Conservation (phyloP, 2,797 vertebrate genomes). For the Cheirogaleus major region DNA sequence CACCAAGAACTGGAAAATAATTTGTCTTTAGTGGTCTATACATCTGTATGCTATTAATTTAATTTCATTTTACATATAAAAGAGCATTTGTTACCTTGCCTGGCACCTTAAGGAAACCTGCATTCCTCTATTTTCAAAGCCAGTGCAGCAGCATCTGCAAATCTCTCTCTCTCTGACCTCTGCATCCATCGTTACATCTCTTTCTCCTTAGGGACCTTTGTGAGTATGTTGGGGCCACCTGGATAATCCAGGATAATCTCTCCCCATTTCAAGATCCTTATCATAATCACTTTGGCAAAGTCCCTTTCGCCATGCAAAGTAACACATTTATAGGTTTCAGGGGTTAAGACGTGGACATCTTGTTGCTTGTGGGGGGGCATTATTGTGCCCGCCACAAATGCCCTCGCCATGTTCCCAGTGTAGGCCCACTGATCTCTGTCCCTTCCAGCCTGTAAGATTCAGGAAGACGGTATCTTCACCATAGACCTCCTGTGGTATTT, state of each 20-base stretch:
- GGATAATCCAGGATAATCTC: not conserved
- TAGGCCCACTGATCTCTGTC: not conserved
- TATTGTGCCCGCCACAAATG: not conserved
- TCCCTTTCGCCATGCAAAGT: not conserved
- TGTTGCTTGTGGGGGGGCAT: not conserved
- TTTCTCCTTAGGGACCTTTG: not conserved
- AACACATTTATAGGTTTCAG: not conserved
- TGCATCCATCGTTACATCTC: not conserved
- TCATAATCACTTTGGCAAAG: not conserved
- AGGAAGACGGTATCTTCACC: not conserved
- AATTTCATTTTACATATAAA: not conserved
- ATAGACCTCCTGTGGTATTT: accelerated
- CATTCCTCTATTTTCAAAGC: not conserved
- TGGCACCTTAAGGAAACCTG: not conserved
- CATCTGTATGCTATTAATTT: not conserved
- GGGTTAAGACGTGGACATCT: not conserved
- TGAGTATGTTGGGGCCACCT: not conserved
- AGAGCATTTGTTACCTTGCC: not conserved
- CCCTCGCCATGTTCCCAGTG: not conserved
- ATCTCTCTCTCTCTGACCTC: not conserved
- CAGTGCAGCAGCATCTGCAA: not conserved
- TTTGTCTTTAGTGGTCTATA: not conserved
- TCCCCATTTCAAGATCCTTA: not conserved
- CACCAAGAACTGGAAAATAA: not conserved
- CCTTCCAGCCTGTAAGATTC: not conserved